phyloP scores from a whole-genome alignment of 2,113 vertebrate genomes.

The Ammodytes marinus region DNA sequence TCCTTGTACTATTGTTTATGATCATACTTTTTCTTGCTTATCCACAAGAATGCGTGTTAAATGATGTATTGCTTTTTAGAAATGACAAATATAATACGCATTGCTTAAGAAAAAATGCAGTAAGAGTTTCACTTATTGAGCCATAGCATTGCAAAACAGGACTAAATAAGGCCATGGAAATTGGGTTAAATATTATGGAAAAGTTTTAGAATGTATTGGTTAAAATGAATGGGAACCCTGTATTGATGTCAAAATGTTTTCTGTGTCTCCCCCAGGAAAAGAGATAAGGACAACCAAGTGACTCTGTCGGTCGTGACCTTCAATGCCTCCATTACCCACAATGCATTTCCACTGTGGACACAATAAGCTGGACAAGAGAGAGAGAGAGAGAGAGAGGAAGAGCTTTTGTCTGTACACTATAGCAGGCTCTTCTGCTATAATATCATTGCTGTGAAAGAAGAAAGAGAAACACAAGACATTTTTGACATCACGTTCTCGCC shows the following conservation, averaged over 20 bases:
- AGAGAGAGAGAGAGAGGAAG: not conserved
- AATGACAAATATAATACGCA: no score
- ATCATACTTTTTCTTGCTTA: no score
- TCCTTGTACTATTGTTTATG: no score
- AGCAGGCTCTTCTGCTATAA: constrained; percentile 25
- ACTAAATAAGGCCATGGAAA: no score
- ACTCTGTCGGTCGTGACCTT: constrained; percentile 34
- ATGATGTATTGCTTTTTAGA: no score
- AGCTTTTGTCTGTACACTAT: constrained; percentile 36
- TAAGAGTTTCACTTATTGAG: no score
- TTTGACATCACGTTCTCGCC: constrained; percentile 52
- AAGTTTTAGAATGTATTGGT: no score
- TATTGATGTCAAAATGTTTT: constrained; percentile 11
- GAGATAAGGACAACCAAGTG: constrained; percentile 80
- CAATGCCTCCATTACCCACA: constrained; percentile 56
- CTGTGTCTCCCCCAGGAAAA: constrained; percentile 77
- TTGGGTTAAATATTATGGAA: no score
- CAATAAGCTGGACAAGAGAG: constrained; percentile 36
- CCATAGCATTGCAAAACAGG: no score
- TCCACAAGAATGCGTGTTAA: no score
- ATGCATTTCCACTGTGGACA: constrained; percentile 51
- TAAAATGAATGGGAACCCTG: not conserved
- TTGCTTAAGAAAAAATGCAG: no score
- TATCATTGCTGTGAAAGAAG: constrained; percentile 68
- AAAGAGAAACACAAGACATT: constrained; percentile 60